phyloP scores from a whole-genome alignment of 2,113 vertebrate genomes.

The Empidonax alnorum region DNA sequence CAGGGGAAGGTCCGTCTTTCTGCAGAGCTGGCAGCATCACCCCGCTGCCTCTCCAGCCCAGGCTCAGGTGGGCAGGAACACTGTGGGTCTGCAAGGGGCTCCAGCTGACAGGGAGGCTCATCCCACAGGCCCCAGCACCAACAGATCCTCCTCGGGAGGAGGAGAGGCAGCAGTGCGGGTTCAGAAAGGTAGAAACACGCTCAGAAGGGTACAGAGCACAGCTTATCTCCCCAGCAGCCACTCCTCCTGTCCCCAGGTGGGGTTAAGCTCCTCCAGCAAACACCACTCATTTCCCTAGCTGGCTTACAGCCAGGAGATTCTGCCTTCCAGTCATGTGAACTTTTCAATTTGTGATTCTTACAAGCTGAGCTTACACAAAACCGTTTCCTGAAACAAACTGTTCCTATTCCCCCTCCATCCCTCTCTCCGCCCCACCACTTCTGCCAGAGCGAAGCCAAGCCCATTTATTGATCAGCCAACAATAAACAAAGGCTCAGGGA shows the following conservation, averaged over 20 bases:
- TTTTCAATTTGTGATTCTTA: slow-evolving; percentile 42
- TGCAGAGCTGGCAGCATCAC: fast-evolving
- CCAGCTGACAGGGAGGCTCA: background rate
- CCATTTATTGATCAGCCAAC: background rate
- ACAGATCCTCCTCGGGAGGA: background rate
- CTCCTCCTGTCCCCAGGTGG: background rate
- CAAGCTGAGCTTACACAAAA: slow-evolving; percentile 48
- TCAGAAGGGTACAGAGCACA: background rate
- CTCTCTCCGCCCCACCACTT: background rate
- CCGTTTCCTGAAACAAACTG: slow-evolving; percentile 34
- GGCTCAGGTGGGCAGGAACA: background rate
- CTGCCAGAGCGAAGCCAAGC: background rate
- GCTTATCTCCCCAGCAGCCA: background rate
- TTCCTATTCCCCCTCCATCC: background rate
- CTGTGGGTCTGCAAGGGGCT: fast-evolving
- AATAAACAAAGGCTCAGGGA: background rate
- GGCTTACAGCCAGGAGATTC: slow-evolving; percentile 1
- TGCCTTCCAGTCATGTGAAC: slow-evolving; percentile 55
- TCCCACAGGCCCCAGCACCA: background rate
- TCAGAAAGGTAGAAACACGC: background rate
- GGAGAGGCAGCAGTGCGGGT: background rate
- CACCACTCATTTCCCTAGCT: background rate
- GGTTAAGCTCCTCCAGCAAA: slow-evolving; percentile 23
- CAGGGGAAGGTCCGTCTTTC: background rate
- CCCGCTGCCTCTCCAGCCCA: fast-evolving